These are phyloP conservation scores for Callopanchax toddi DNA, from an alignment of 2,113 vertebrate genomes.

Conservation along the genomic window DNA sequence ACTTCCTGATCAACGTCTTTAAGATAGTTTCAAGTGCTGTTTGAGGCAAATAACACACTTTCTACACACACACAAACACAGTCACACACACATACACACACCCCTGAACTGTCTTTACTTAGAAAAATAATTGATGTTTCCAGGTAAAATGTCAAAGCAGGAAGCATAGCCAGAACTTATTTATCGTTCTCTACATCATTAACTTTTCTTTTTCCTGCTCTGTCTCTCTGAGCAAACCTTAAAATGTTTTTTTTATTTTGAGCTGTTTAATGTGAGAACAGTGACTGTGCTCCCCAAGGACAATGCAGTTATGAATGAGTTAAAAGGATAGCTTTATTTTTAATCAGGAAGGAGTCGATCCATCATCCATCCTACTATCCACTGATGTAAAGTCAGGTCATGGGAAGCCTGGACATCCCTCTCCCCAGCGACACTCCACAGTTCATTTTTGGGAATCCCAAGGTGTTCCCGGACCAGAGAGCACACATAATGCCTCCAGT, in stretches of 20 bases:
- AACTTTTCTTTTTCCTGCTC: conserved; percentile 33
- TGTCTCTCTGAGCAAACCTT: conserved; percentile 39
- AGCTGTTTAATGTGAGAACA: conserved; percentile 44
- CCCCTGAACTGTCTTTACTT: conserved; percentile 45
- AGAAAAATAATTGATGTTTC: conserved; percentile 70
- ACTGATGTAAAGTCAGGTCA: too few relatives aligned
- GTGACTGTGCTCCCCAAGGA: conserved; percentile 33
- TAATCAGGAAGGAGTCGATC: not conserved
- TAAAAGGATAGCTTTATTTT: conserved; percentile 29
- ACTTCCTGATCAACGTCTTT: conserved; percentile 26
- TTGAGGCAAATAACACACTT: conserved; percentile 10
- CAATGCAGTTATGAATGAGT: conserved; percentile 3
- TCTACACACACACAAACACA: conserved; percentile 4
- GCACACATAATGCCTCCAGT: too few relatives aligned
- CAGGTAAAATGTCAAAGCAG: conserved; percentile 64
- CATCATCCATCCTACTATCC: too few relatives aligned
- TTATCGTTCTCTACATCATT: conserved; percentile 59
- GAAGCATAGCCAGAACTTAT: conserved; percentile 43
- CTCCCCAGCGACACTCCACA: too few relatives aligned
- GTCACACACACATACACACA: conserved; percentile 12
- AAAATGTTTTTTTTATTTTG: conserved; percentile 53
- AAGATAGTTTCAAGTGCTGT: conserved; percentile 7
- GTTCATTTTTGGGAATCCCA: too few relatives aligned
- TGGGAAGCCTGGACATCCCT: too few relatives aligned
- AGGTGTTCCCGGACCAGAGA: too few relatives aligned